Evolutionary conservation across 2,113 vertebrate species (phyloP).

Genomic region (Motacilla tschutschensis): DNA sequence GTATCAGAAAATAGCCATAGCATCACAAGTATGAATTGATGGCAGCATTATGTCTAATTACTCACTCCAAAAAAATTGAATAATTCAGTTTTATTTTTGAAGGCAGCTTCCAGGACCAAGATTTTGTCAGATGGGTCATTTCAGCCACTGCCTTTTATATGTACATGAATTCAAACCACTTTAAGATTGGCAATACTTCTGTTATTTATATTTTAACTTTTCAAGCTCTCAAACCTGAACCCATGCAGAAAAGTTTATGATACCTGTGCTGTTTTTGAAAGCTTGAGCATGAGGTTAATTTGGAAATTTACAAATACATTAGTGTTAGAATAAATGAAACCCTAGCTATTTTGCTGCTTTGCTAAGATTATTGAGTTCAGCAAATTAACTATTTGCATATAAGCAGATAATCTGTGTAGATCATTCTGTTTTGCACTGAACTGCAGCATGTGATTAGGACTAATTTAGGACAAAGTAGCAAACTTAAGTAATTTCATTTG

Average conservation of each 20-base stretch:
- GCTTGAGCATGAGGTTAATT: neutral
- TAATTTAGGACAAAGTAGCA: neutral
- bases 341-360: neutral
- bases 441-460: neutral
- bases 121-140: neutral
- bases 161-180: neutral
- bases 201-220: neutral
- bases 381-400: neutral
- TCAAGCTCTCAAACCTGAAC: neutral
- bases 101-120: neutral
- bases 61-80: neutral
- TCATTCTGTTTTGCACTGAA: neutral
- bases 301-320: neutral
- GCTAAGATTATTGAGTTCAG: neutral
- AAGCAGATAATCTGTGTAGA: neutral
- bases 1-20: neutral
- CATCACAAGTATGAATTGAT: neutral
- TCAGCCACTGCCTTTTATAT: neutral
- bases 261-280: neutral
- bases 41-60: neutral
- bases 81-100: neutral
- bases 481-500: neutral
- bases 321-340: neutral
- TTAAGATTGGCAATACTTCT: neutral
- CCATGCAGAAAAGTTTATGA: neutral